Base-by-base conservation (phyloP, 2,113 vertebrate species). In the Riparia riparia region DNA sequence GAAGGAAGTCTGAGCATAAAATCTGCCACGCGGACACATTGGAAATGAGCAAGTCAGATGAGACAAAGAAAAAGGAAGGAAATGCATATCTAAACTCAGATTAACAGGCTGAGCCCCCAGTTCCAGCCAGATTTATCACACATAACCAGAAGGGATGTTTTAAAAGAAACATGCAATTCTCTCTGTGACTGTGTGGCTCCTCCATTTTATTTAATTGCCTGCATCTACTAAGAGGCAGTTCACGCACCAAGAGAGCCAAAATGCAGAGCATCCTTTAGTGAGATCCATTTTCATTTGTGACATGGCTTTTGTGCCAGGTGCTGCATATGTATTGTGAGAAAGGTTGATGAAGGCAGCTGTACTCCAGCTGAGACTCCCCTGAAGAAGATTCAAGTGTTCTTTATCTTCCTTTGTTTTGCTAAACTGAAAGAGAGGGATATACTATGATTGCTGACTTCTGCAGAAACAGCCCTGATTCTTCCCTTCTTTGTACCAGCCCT, bases 311-410 rank as follows among this genome's bases (percentile, higher is more conserved):
- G 22, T 82, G 51, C 76, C 93, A 94, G 90, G 71, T 92, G 79
- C 68, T 96, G 47, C 68, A 24, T 54, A 83, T 32, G 60, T 17
- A 32, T 71, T 34, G 28, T 74, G 49, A 68, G 79, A 84, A 89
- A 84, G n/a, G 88, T 51, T 90, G 92, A 89, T 71, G 57, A 82
- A 86, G 60, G 88, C 86, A 95, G 64, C 56, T 90, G 60, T 51
- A 57, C 47, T 86, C 68, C 86, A 96, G 64, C 88, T 94, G 88
- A 86, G 90, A 90, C 79, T 74, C 9, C 64, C 44, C 41, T 68
- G 71, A 89, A 86, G 79, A 88, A 88, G 60, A 82, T 71, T 72
- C 60, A 53, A 90, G 56, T 78, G 28, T 54, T 94, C 58, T 95
- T 76, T 74, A n/a, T 63, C 20, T 29, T 58, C 6, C 25, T 83